A percentile compares a stretch with the other conserved stretches of the same genome.
Conservation (phyloP, 2,113 vertebrate genomes). For the Tinamus guttatus region DNA sequence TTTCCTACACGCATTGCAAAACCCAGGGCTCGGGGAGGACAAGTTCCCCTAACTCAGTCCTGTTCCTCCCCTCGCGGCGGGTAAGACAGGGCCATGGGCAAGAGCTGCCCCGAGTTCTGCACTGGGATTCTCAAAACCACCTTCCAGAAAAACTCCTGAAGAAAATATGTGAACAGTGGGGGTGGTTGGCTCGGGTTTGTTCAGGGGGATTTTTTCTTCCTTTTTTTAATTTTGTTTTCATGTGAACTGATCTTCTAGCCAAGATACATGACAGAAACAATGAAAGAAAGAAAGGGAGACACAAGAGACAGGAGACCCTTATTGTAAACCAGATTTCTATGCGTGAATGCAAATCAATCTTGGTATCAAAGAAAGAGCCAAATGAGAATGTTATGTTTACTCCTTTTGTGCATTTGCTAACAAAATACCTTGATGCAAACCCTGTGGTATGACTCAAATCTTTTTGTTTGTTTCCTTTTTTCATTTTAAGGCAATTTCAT, state of each 20-base stretch:
- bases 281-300: constrained; percentile 2
- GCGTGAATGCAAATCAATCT: constrained; percentile 40
- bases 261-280: constrained; percentile 10
- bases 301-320: not conserved
- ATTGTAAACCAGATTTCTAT: constrained; percentile 38
- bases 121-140: not conserved
- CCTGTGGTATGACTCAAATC: constrained; percentile 48
- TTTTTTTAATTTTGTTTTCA: not conserved
- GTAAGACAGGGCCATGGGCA: not conserved
- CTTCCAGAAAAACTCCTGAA: not conserved
- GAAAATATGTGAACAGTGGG: not conserved
- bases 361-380: constrained; percentile 29
- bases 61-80: not conserved
- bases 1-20: constrained; percentile 72
- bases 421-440: constrained; percentile 1
- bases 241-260: not conserved
- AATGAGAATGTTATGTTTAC: constrained; percentile 48
- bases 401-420: constrained; percentile 42
- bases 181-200: not conserved
- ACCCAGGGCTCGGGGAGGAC: constrained; percentile 41
- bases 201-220: not conserved
- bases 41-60: constrained; percentile 56
- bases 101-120: not conserved
- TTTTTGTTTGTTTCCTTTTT: not conserved
- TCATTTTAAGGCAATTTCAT: not conserved